phyloP scores from a whole-genome alignment of 2,113 vertebrate species.

The Sebastes schlegelii region DNA sequence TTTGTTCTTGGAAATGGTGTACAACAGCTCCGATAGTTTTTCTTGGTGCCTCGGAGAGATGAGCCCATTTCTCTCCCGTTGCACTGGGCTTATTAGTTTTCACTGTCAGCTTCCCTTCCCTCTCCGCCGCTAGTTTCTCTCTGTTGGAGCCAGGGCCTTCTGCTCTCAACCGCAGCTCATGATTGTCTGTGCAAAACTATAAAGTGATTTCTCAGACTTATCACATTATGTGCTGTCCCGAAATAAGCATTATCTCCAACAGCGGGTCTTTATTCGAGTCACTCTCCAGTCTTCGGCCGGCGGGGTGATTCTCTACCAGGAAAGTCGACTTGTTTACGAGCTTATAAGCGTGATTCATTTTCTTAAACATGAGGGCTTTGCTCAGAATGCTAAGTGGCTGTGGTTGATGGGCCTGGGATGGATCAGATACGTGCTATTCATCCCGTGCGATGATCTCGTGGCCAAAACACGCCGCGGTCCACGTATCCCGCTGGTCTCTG shows the following conservation, averaged over 20 bases:
- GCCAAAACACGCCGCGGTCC: constrained; percentile 5
- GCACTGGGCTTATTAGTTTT: constrained; percentile 73
- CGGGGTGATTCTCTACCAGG: constrained; percentile 9
- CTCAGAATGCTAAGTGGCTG: constrained; percentile 60
- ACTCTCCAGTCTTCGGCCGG: constrained; percentile 29
- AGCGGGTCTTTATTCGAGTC: constrained; percentile 61
- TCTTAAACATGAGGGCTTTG: constrained; percentile 54
- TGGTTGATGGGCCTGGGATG: constrained; percentile 46
- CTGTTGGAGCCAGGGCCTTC: constrained; percentile 56
- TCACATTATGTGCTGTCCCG: constrained; percentile 64
- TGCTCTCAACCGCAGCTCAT: constrained; percentile 61
- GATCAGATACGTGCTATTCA: constrained; percentile 22
- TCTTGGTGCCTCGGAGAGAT: constrained; percentile 65
- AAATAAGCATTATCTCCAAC: constrained; percentile 68
- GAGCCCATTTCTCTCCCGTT: constrained; percentile 64
- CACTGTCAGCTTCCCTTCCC: constrained; percentile 36
- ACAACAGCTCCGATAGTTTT: constrained; percentile 69
- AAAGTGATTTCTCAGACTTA: constrained; percentile 72
- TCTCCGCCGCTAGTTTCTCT: constrained; percentile 53
- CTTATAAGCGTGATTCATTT: constrained; percentile 60
- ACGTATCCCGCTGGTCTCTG: constrained; percentile 17
- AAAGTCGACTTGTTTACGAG: constrained; percentile 68
- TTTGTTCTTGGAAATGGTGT: constrained; percentile 65
- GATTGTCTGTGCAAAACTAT: constrained; percentile 64
- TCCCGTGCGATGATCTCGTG: constrained; percentile 36